Percentiles rank a stretch among this genome's conserved stretches.
Evolutionary conservation across 2,797 vertebrate genomes (phyloP).

Genomic region (Esox masquinongy): DNA sequence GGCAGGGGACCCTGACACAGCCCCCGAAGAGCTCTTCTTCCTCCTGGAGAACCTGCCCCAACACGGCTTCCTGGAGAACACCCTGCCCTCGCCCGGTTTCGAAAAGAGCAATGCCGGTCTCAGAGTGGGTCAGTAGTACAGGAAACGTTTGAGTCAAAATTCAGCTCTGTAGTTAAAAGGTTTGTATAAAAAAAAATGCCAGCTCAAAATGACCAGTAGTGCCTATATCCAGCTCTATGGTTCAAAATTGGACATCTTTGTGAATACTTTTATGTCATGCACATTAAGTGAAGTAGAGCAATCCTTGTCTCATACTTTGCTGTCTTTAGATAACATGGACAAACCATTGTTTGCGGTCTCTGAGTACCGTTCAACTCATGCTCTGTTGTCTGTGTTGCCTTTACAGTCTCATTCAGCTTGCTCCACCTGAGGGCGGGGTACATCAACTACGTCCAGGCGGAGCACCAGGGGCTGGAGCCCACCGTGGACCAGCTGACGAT

Average conservation of each 20-base stretch:
- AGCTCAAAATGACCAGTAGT: not conserved
- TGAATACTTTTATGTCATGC: not conserved
- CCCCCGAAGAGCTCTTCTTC: slow-evolving; percentile 68
- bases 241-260: not conserved
- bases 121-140: slow-evolving; percentile 63
- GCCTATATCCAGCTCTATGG: not conserved
- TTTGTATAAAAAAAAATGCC: not conserved
- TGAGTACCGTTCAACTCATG: not conserved
- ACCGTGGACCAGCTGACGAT: slow-evolving; percentile 64
- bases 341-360: too few relatives aligned
- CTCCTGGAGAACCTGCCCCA: slow-evolving; percentile 66
- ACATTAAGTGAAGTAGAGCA: not conserved
- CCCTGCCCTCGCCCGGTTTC: slow-evolving; percentile 63
- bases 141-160: not conserved
- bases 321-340: too few relatives aligned
- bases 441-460: slow-evolving; percentile 70
- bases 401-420: slow-evolving; percentile 72
- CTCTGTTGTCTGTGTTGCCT: not conserved
- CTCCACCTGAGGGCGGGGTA: slow-evolving; percentile 66
- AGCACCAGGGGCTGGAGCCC: slow-evolving; percentile 60
- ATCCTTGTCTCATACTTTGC: too few relatives aligned
- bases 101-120: slow-evolving; percentile 73
- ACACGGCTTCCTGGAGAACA: slow-evolving; percentile 76
- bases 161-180: too few relatives aligned
- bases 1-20: slow-evolving; percentile 71